Evolutionary conservation across 2,888 invertebrate genomes (phyloP).

Genomic region (Chelonus formosanus): DNA sequence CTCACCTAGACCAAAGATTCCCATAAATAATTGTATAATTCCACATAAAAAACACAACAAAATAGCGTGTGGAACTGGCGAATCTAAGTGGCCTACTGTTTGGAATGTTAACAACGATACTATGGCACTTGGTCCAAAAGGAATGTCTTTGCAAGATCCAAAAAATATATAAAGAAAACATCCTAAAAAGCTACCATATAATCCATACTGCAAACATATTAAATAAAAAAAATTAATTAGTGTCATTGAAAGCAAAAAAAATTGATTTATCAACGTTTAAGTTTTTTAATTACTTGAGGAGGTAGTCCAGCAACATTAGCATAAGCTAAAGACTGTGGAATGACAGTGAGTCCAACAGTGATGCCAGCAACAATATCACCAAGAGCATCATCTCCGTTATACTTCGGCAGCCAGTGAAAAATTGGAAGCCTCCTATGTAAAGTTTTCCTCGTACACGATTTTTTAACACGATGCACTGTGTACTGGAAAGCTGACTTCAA

Average conservation of each 20-base stretch:
- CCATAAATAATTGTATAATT: slow-evolving; percentile 81
- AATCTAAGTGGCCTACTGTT: slow-evolving; percentile 72
- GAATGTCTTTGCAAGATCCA: slow-evolving; percentile 92
- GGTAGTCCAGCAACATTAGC: slow-evolving; percentile 88
- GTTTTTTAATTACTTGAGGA: slow-evolving; percentile 73
- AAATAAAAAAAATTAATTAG: slow-evolving; percentile 18
- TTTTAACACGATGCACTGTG: slow-evolving; percentile 64
- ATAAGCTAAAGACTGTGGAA: slow-evolving; percentile 93
- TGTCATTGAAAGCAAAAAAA: too few species aligned
- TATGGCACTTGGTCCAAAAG: slow-evolving; percentile 92
- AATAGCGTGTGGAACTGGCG: slow-evolving; percentile 74
- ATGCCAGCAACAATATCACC: slow-evolving; percentile 91
- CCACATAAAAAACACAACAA: slow-evolving; percentile 80
- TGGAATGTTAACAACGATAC: slow-evolving; percentile 86
- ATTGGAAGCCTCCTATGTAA: slow-evolving; percentile 80
- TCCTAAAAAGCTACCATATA: slow-evolving; percentile 93
- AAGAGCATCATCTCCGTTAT: slow-evolving; percentile 78
- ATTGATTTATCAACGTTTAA: too few species aligned
- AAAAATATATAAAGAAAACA: slow-evolving; percentile 90
- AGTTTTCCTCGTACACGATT: slow-evolving; percentile 73
- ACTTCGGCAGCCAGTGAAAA: slow-evolving; percentile 80
- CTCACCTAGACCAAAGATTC: slow-evolving; percentile 77
- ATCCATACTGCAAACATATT: slow-evolving; percentile 75
- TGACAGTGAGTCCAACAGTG: slow-evolving; percentile 91
- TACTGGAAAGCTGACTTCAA: slow-evolving; percentile 61